These are phyloP conservation scores for Novumbra hubbsi DNA, from an alignment of 2,797 vertebrate genomes.

Conservation along the genomic window DNA sequence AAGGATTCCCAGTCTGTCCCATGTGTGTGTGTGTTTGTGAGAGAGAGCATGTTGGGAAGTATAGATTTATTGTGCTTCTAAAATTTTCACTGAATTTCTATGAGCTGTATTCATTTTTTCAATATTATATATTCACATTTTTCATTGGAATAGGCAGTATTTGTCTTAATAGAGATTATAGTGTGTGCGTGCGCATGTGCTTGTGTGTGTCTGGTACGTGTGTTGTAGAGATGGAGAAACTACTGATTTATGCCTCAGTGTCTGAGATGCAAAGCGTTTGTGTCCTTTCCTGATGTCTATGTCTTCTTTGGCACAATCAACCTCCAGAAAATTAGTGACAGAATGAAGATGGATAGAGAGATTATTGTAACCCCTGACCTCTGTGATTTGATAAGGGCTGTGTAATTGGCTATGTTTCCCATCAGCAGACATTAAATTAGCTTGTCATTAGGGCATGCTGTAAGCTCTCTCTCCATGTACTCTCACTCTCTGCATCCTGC, in stretches of 20 bases:
- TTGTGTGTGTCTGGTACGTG: neutral
- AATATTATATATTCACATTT: too few relatives aligned
- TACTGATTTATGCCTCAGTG: neutral
- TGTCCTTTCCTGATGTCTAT: neutral
- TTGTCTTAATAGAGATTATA: neutral
- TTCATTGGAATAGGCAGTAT: neutral
- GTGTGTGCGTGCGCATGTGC: constrained; percentile 11
- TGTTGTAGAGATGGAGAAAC: neutral
- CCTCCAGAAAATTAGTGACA: constrained; percentile 42
- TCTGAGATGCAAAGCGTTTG: neutral
- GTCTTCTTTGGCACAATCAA: neutral
- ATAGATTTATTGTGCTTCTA: neutral
- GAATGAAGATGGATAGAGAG: constrained; percentile 54
- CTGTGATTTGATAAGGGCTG: constrained; percentile 62
- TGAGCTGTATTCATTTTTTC: neutral
- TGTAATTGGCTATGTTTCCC: constrained; percentile 69
- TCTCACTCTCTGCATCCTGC: constrained; percentile 23
- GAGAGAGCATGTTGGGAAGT: neutral
- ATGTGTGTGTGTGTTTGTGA: neutral
- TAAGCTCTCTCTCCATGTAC: constrained; percentile 6
- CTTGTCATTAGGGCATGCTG: constrained; percentile 47
- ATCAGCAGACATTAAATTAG: constrained; percentile 60
- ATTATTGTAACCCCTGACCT: constrained; percentile 50
- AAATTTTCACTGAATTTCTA: neutral
- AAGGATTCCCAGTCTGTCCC: neutral